Conservation (phyloP, 1,140 invertebrate species). For the Diuraphis noxia region DNA sequence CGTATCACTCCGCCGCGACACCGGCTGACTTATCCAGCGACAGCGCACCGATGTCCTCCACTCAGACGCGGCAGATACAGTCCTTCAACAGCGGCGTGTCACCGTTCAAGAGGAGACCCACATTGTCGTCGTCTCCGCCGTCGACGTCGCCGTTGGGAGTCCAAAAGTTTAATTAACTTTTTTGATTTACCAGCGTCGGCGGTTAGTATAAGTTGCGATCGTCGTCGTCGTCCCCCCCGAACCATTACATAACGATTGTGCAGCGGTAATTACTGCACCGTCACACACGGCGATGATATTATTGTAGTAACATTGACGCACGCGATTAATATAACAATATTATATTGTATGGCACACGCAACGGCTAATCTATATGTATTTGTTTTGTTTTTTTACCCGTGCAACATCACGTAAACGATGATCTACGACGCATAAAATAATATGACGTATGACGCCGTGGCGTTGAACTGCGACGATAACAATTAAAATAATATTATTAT, state of each 20-base stretch:
- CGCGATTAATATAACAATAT: neutral
- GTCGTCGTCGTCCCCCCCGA: neutral
- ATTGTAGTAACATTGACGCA: neutral
- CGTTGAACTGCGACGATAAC: neutral
- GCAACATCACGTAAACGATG: neutral
- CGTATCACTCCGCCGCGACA: neutral
- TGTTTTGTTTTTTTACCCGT: neutral
- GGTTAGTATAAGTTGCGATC: neutral
- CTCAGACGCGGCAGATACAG: neutral
- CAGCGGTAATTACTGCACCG: neutral
- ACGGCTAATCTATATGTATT: neutral
- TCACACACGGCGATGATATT: neutral
- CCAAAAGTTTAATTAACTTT: constrained; percentile 32
- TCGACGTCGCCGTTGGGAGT: neutral
- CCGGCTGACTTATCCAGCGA: neutral
- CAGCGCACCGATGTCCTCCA: neutral
- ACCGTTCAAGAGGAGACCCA: neutral
- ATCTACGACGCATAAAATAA: neutral
- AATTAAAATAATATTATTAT: neutral
- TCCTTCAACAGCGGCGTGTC: neutral
- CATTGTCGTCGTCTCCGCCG: neutral
- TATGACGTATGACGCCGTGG: neutral
- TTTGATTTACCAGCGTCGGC: neutral
- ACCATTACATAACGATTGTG: constrained; percentile 5
- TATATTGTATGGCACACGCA: neutral